Base-by-base conservation (phyloP, 1,140 invertebrate genomes). In the Leptopilina boulardi region DNA sequence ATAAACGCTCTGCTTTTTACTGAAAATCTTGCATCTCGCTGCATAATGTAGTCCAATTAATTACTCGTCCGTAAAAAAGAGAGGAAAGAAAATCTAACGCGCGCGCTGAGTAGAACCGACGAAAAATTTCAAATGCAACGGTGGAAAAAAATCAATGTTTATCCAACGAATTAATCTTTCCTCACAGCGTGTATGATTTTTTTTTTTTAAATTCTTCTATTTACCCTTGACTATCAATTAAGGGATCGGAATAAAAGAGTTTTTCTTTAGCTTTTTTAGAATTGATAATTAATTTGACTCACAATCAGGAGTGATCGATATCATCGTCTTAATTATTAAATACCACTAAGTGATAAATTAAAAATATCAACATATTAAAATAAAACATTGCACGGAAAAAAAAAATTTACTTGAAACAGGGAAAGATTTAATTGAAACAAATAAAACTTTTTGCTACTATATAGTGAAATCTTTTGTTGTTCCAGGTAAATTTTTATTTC, bases 141-240 rank as follows among this genome's bases (percentile, higher is more conserved):
- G 34, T 38, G 2, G n/a, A 23, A 30, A 66, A 66, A 66, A 66
- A 66, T 66, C 23, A 34, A 66, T 66, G 59, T 66, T 66, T 30
- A 30, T 19, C 6, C 1, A 51, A 19, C 6, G 23, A 10, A 66
- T 30, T n/a, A 30, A 66, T 66, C 23, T 30, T 66, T 26, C 3
- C 11, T 66, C 26, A 2, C 56, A 66, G 3, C 23, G 30, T 13
- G 10, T 15, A 13, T 30, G 11, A 15, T 4, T 21, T 3, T 23
- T 54, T 54, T 26, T 30, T 66, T 66, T 15, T 66, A n/a, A n/a
- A n/a, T 30, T 4, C 3, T 30, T 26, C 23, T 66, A 30, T 51
- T 51, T 51, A 66, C 56, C 2, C 56, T 59, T 59, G 5, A 51
- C n/a, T 8, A 51, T 18, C 47, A 51, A n/a, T 51, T 18, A n/a